phyloP scores from a whole-genome alignment of 2,888 invertebrate genomes.

The Acanthococcus lagerstroemiae region DNA sequence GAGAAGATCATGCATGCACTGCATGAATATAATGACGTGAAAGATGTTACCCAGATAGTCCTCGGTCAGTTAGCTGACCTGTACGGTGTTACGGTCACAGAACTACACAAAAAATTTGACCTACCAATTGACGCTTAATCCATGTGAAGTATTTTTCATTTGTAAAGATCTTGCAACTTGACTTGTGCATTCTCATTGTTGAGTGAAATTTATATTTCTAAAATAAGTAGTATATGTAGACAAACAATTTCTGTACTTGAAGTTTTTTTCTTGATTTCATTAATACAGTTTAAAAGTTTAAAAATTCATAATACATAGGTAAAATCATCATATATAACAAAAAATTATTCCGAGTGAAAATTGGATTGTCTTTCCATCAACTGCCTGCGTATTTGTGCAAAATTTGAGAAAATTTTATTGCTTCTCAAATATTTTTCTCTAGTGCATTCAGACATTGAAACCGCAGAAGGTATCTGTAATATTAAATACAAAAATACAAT shows the following conservation, averaged over 20 bases:
- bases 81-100: constrained; percentile 33
- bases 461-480: constrained; percentile 15
- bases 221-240: background rate
- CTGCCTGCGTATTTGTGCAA: constrained; percentile 15
- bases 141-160: background rate
- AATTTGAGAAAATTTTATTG: constrained; percentile 3
- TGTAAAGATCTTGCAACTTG: too few species aligned
- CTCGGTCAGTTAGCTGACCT: constrained; percentile 33
- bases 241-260: background rate
- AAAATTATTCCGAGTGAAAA: background rate
- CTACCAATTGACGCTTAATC: constrained; percentile 6
- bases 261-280: too few species aligned
- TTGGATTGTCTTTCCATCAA: constrained; percentile 5
- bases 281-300: background rate
- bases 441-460: constrained; percentile 10
- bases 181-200: too few species aligned
- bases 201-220: too few species aligned
- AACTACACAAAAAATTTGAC: constrained; percentile 33
- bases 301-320: background rate
- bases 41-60: constrained; percentile 34
- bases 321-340: background rate
- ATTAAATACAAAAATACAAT: background rate
- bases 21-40: constrained; percentile 35
- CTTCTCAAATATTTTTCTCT: background rate
- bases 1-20: constrained; percentile 33